Conservation (phyloP, 2,113 vertebrate genomes). For the Pomatorhinus ruficollis region DNA sequence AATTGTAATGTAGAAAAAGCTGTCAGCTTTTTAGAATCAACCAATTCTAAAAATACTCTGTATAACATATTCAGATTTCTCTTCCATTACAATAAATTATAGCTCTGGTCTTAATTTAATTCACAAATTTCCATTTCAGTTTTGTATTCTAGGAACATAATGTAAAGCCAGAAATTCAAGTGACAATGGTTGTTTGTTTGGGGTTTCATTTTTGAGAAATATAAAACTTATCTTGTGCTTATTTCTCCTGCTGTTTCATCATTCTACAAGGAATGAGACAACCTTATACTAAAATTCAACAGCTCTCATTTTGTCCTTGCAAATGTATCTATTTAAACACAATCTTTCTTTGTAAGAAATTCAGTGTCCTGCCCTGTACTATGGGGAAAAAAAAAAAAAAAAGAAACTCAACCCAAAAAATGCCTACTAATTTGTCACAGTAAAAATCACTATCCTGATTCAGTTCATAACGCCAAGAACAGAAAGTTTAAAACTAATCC, state of each 20-base stretch:
- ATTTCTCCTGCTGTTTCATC: background rate
- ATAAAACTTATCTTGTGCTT: background rate
- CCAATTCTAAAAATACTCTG: background rate
- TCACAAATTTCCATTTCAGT: background rate
- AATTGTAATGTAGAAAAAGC: background rate
- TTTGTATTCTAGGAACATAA: background rate
- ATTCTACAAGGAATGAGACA: background rate
- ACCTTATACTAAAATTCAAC: background rate
- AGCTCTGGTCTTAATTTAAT: background rate
- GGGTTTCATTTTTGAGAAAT: background rate
- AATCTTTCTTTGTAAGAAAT: background rate
- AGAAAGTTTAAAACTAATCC: background rate
- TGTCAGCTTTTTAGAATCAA: background rate
- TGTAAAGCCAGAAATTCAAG: background rate
- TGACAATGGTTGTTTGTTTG: background rate
- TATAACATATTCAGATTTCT: background rate
- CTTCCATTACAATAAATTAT: background rate
- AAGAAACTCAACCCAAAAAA: background rate
- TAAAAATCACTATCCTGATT: background rate
- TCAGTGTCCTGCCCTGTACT: background rate
- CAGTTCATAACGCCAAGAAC: background rate
- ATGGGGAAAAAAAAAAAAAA: background rate
- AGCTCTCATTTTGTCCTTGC: background rate
- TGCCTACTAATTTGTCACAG: background rate
- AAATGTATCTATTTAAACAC: background rate